Percentiles rank a stretch among this genome's conserved stretches.
phyloP scores from a whole-genome alignment of 2,888 invertebrate species.

The Nasonovia ribisnigri region DNA sequence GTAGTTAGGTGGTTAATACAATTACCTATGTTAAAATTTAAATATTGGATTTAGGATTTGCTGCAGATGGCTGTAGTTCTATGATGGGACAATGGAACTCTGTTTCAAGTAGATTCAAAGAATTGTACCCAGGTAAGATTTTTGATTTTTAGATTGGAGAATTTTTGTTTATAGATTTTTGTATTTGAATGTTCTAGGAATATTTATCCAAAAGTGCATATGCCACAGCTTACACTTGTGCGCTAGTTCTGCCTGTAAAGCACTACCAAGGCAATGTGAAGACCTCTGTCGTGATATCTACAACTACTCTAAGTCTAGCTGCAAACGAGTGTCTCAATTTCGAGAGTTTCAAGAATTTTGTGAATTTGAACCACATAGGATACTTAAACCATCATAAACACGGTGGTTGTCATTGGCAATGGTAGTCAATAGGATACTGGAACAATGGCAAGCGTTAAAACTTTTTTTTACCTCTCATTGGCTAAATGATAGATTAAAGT shows the following conservation, averaged over 20 bases:
- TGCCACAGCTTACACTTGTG: conserved; percentile 68
- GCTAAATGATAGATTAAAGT: background rate
- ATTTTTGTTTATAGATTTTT: background rate
- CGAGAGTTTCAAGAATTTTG: conserved; percentile 33
- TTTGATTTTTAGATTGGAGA: no score
- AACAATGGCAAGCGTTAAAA: background rate
- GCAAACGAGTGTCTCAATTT: conserved; percentile 16
- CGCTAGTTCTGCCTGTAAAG: conserved; percentile 36
- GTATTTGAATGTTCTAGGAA: conserved; percentile 36
- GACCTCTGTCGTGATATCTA: conserved; percentile 9
- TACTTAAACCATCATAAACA: background rate
- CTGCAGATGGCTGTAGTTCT: conserved; percentile 69
- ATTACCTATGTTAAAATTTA: background rate
- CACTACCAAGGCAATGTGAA: conserved; percentile 13
- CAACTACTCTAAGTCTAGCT: conserved; percentile 14
- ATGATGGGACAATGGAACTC: conserved; percentile 70
- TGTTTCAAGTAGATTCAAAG: conserved; percentile 68
- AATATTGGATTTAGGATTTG: conserved; percentile 68
- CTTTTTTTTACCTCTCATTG: background rate
- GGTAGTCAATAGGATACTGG: background rate
- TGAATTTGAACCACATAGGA: background rate
- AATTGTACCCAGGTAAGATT: conserved; percentile 67
- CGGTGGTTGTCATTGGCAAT: background rate
- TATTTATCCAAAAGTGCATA: conserved; percentile 69
- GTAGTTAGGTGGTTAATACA: background rate